Evolutionary conservation across 2,888 invertebrate species (phyloP), one percentile per base, ranked within the genome.

Genomic region (Ashinkailepas kermadecensis): DNA sequence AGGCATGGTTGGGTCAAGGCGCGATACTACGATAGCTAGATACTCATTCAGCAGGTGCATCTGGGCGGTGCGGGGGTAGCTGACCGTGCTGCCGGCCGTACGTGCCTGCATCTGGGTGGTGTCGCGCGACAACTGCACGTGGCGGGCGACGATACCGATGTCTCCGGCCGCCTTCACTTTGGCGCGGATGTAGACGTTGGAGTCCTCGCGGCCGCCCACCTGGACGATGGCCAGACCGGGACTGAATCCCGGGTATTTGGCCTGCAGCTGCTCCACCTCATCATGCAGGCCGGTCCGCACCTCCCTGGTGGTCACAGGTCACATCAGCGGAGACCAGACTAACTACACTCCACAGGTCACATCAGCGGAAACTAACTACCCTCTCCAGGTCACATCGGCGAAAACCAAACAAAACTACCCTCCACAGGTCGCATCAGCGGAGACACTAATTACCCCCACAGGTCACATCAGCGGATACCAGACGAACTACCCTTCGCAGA

Each of bases 141-240:
- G 96, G 78, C 91, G 90, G 0, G 94, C 94, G 54, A 89, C 87
- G 81, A 98, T 95, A 82, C 99, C 99, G 85, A 99, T 95, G 85
- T 95, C 94, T 81, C 89, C 91, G 0, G 98, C 98, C 0, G 96
- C 94, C 87, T 94, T 95, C 82, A 97, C 91, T 89, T 99, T 99
- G 93, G 95, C 96, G 64, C 95, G 90, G 86, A 99, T 99, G 89
- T 99, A 99, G 10, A 99, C 97, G 89, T 98, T 98, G 78, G 99
- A 99, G 88, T 99, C 99, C 87, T 96, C 96, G 0, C 98, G 91
- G 2, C 93, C 94, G 18, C 99, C 99, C 83, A 99, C 99, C 91
- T 99, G 90, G 39, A 99, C 94, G 86, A 99, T 97, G 54, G 96
- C 95, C 84, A 99, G 89, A 21, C 93, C 93, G 25, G 90, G 89